These are phyloP conservation scores for Phymastichus coffea DNA, from an alignment of 1,140 invertebrate genomes.

Conservation along the genomic window DNA sequence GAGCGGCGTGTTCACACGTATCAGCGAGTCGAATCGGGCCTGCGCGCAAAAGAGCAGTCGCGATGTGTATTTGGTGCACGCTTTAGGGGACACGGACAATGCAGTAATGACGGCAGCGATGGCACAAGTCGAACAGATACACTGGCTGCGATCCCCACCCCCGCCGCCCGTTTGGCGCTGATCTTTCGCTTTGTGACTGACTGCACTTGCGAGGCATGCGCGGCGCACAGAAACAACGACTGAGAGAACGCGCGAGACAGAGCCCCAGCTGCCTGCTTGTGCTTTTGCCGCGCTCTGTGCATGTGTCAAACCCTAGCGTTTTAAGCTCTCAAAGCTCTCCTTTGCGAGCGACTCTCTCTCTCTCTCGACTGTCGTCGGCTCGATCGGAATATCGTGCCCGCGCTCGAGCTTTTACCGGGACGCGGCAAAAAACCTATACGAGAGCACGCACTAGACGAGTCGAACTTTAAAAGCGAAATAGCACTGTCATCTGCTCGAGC, in stretches of 20 bases:
- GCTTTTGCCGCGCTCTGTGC: conserved; percentile 15
- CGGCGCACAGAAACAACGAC: too few relatives aligned
- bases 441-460: conserved; percentile 17
- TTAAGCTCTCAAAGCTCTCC: conserved; percentile 48
- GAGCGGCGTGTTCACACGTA: neutral
- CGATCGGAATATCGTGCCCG: conserved; percentile 20
- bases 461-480: conserved; percentile 29
- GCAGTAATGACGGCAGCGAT: conserved; percentile 53
- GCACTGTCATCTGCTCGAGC: conserved; percentile 25
- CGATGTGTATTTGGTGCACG: conserved; percentile 41
- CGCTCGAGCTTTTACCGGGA: conserved; percentile 22
- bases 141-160: conserved; percentile 45
- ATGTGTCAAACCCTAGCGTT: conserved; percentile 36
- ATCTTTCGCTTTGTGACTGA: conserved; percentile 47
- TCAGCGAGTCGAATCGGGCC: neutral
- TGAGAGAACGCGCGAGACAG: too few relatives aligned
- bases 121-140: conserved; percentile 45
- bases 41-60: neutral
- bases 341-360: conserved; percentile 31
- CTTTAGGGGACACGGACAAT: conserved; percentile 44
- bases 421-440: conserved; percentile 2
- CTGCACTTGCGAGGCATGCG: too few relatives aligned
- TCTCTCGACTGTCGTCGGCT: conserved; percentile 35
- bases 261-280: conserved; percentile 32
- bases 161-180: conserved; percentile 43